A percentile compares a stretch with the other conserved stretches of the same genome.
These are phyloP conservation scores for Cirrhinus molitorella DNA, from an alignment of 2,797 vertebrate species.

Conservation along the genomic window DNA sequence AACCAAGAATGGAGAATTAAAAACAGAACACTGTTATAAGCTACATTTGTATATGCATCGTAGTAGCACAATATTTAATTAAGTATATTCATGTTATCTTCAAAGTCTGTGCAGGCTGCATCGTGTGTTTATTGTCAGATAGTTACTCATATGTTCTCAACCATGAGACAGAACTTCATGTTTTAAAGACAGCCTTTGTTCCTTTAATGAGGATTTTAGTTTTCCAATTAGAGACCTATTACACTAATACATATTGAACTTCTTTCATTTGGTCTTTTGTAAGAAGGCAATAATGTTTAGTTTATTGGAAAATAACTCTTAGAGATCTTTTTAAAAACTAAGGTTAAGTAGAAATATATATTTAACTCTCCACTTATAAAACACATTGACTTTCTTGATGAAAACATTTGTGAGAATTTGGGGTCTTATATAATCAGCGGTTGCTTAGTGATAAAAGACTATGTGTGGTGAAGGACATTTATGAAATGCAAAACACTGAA, in stretches of 20 bases:
- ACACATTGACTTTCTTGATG: neutral
- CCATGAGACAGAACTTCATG: neutral
- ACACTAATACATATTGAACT: neutral
- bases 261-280: neutral
- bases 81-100: too few species aligned
- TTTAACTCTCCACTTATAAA: neutral
- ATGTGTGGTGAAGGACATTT: neutral
- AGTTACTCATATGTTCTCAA: neutral
- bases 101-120: neutral
- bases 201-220: neutral
- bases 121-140: neutral
- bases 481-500: neutral
- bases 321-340: neutral
- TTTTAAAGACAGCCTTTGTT: neutral
- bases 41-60: too few species aligned
- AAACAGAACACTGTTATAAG: too few species aligned
- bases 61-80: too few species aligned
- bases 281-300: neutral
- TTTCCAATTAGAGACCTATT: neutral
- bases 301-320: neutral
- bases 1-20: too few species aligned
- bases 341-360: too few species aligned
- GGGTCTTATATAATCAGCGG: neutral
- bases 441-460: neutral
- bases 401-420: neutral